Percentiles rank a stretch among this genome's conserved stretches.
These are phyloP conservation scores for Felis chaus DNA, from an alignment of 2,113 vertebrate genomes.

Conservation along the genomic window DNA sequence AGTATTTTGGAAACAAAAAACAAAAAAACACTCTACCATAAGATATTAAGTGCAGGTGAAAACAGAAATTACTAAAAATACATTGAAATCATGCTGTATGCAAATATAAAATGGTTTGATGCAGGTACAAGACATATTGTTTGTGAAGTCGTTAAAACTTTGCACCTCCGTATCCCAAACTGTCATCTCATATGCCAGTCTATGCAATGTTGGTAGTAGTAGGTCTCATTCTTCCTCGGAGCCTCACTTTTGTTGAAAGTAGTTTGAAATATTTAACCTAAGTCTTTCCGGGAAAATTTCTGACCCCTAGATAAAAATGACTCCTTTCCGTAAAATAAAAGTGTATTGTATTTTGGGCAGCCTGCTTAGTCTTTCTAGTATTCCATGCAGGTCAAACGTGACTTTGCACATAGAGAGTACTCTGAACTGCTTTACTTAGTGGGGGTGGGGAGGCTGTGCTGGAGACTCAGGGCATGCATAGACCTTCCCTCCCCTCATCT, in stretches of 20 bases:
- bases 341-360: background rate
- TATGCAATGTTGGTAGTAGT: background rate
- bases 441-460: background rate
- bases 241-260: background rate
- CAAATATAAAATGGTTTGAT: background rate
- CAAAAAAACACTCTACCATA: background rate
- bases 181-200: background rate
- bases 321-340: background rate
- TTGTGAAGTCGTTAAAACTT: background rate
- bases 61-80: background rate
- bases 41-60: background rate
- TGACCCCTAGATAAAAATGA: background rate
- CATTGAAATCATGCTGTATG: background rate
- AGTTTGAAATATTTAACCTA: background rate
- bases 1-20: background rate
- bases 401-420: background rate
- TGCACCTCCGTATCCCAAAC: background rate
- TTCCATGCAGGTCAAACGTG: background rate
- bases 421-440: background rate
- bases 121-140: background rate
- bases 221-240: background rate
- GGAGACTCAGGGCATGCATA: background rate
- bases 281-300: background rate
- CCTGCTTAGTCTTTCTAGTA: background rate
- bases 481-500: background rate